Evolutionary conservation across 2,113 vertebrate genomes (phyloP), one percentile per base, ranked within the genome.

Genomic region (Trogon melanurus): DNA sequence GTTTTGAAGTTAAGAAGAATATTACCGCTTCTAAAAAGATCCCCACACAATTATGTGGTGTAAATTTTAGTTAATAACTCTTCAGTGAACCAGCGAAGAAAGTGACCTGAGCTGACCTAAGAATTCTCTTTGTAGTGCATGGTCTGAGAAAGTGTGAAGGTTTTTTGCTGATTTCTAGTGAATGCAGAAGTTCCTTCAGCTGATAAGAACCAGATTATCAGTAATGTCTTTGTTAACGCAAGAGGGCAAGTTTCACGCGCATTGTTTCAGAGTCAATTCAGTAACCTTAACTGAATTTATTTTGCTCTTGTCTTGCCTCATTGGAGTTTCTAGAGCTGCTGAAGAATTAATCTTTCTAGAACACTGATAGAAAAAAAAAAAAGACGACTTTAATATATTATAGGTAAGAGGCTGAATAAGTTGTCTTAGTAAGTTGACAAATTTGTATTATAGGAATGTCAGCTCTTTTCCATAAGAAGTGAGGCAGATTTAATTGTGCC

Each of bases 401-500:
- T 5, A 71, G 41, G 60, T 74, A 79, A 57, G 65, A 85, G 21
- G 32, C 60, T 76, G 25, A 90, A n/a, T 48, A 66, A 66, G 60
- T 81, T 91, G 45, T 44, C 60, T 15, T 11, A 48, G 41, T 73
- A 51, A 83, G 38, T 60, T 73, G 84, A 87, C 56, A 71, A 74
- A 81, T 91, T 84, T 66, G 11, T 91, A 30, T 62, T 91, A 32
- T 5, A 66, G 30, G 21, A 41, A 50, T 51, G 88, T 81, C 82
- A 82, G 57, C 14, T 70, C 91, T 80, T 57, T 94, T 79, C 66
- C 78, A 47, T 69, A 48, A 75, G 18, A 79, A 93, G 29, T 32
- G 54, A 92, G 22, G 62, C 58, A 69, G 41, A 88, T 95, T 95
- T 88, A 91, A 73, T 88, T 75, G 74, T 91, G 67, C 53, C 69